Conservation (phyloP, 2,113 vertebrate genomes). For the Scophthalmus maximus region DNA sequence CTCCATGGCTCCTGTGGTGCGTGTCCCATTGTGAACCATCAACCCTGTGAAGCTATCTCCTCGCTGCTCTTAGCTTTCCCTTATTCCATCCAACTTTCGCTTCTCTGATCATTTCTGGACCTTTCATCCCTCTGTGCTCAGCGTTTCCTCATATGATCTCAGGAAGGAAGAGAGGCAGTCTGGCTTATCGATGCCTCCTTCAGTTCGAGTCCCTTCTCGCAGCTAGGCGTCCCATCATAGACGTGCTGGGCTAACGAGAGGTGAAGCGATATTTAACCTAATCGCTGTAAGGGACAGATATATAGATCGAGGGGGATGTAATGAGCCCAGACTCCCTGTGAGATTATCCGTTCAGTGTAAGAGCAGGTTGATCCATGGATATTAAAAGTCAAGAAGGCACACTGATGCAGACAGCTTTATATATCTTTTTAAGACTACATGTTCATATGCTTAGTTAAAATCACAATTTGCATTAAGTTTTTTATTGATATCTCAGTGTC, state of each 20-base stretch:
- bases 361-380: conserved; percentile 32
- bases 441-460: not conserved
- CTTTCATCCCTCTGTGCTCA: conserved; percentile 4
- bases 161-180: conserved; percentile 22
- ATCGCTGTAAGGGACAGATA: conserved; percentile 74
- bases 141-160: conserved; percentile 28
- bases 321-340: conserved; percentile 54
- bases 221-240: conserved; percentile 56
- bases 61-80: conserved; percentile 21
- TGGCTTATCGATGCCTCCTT: conserved; percentile 36
- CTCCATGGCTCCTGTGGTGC: conserved; percentile 30
- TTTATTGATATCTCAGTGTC: not conserved
- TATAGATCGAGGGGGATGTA: conserved; percentile 69
- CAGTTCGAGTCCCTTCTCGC: conserved; percentile 37
- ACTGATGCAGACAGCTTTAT: not conserved
- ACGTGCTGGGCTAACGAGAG: conserved; percentile 64
- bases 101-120: conserved; percentile 17
- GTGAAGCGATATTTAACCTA: conserved; percentile 73
- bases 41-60: conserved; percentile 42
- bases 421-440: not conserved
- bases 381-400: conserved; percentile 7
- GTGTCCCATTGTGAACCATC: conserved; percentile 61
- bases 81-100: conserved; percentile 17
- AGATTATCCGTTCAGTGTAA: conserved; percentile 18
- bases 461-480: not conserved